Percentiles rank a stretch among this genome's conserved stretches.
These are phyloP conservation scores for Drosophila pseudoobscura DNA, from an alignment of 1,140 invertebrate genomes.

Conservation along the genomic window DNA sequence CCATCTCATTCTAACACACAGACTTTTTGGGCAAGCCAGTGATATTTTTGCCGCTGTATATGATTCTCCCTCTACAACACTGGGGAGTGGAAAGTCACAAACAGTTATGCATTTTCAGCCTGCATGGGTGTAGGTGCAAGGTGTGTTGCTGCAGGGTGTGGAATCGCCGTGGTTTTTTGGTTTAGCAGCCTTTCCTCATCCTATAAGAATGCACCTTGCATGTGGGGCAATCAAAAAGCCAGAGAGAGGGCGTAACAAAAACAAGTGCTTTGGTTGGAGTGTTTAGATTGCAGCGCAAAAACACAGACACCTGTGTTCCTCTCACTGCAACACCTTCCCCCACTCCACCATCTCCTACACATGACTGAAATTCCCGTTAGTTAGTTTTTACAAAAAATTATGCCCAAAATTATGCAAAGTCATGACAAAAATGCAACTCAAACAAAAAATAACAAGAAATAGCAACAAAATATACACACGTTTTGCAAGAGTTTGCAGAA, in stretches of 20 bases:
- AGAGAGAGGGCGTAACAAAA: too few relatives aligned
- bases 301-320: not conserved
- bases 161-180: too few relatives aligned
- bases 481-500: constrained; percentile 53
- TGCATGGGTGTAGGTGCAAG: not conserved
- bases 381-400: constrained; percentile 41
- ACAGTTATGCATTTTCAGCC: constrained; percentile 3
- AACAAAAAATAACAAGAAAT: constrained; percentile 12
- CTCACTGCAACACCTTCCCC: too few relatives aligned
- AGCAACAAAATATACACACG: not conserved
- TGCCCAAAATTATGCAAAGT: constrained; percentile 67
- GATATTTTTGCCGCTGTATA: constrained; percentile 70
- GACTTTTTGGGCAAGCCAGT: constrained; percentile 69
- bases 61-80: constrained; percentile 24
- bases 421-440: constrained; percentile 43
- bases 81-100: constrained; percentile 7
- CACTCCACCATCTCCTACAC: too few relatives aligned
- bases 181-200: too few relatives aligned
- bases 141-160: too few relatives aligned
- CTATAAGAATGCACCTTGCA: too few relatives aligned
- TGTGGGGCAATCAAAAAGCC: too few relatives aligned
- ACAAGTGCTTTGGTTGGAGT: too few relatives aligned
- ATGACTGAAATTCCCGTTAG: constrained; percentile 17
- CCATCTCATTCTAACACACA: constrained; percentile 15
- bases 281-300: constrained; percentile 7